Percentiles rank a stretch among this genome's conserved stretches.
Evolutionary conservation across 2,888 invertebrate species (phyloP).

Genomic region (Drosophila affinis): DNA sequence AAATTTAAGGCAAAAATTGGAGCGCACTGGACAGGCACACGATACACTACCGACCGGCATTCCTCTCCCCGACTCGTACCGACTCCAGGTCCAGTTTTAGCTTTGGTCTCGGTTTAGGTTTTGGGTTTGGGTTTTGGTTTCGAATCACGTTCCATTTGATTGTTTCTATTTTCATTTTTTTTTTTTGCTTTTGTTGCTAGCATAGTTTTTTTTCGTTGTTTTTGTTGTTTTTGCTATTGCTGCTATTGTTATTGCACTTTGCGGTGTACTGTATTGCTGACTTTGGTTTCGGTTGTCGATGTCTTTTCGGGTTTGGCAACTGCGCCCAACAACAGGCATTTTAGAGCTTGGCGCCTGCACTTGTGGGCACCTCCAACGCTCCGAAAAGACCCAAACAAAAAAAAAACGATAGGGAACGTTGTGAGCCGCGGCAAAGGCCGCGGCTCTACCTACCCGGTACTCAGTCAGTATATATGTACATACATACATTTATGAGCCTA

Average conservation of each 20-base stretch:
- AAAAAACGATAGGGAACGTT: too few species aligned
- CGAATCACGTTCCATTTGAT: conserved; percentile 55
- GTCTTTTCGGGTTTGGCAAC: conserved; percentile 47
- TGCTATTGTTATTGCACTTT: conserved; percentile 33
- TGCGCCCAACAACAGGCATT: conserved; percentile 40
- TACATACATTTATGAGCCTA: too few species aligned
- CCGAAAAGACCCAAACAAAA: background rate
- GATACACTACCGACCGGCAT: conserved; percentile 29
- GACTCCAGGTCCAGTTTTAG: conserved; percentile 43
- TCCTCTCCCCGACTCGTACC: conserved; percentile 30
- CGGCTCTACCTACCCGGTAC: too few species aligned
- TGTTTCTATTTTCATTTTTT: conserved; percentile 30
- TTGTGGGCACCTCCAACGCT: conserved; percentile 27
- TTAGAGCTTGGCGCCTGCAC: conserved; percentile 41
- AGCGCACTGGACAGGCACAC: conserved; percentile 55
- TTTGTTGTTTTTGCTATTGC: background rate
- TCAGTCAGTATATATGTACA: too few species aligned
- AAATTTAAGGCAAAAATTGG: conserved; percentile 50
- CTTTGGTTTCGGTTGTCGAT: background rate
- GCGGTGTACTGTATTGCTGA: conserved; percentile 44
- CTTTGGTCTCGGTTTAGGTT: conserved; percentile 49
- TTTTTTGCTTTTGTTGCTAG: conserved; percentile 12
- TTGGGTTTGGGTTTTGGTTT: conserved; percentile 22
- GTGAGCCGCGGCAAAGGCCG: too few species aligned
- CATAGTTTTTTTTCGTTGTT: conserved; percentile 12